Base-by-base conservation (phyloP, 2,888 invertebrate genomes). In the Esperia sulphurella region DNA sequence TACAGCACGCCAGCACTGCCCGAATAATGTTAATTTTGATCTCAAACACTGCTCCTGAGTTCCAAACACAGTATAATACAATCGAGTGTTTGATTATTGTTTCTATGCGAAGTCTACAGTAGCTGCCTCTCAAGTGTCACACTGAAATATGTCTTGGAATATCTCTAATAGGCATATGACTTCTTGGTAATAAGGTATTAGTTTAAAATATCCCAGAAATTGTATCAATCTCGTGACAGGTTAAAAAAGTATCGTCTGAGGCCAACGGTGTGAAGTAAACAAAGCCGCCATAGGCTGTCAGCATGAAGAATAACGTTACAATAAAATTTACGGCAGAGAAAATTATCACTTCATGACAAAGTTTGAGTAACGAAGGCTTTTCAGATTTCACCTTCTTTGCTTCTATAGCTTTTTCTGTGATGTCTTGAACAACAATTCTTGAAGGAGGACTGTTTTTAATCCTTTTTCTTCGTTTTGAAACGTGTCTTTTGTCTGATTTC, bases 401-500 rank as follows among this genome's bases (percentile, higher is more conserved):
- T 13, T 8, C 14, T 10, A 14, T 14, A 7, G 39, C 5, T 8
- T 1, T 7, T 39, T 39, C 14, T 1, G 14, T 39, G 13, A 39
- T 39, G n/a, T 35, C 35, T 9, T 39, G 39, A 14, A 14, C 13
- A 1, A 14, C 1, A 13, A 35, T 39, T 14, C 39, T 39, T 14
- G 12, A 12, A 7, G 14, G 8, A 8, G 2, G 14, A 14, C 3
- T 12, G 2, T n/a, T 37, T 37, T 8, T 39, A 2, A 1, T 14
- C 5, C 14, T 39, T 14, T 14, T 39, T 39, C 14, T 13, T 14
- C 12, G 6, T n/a, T n/a, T n/a, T n/a, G n/a, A 39, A 14, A 2
- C 4, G 6, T 39, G 12, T 37, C 12, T n/a, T 37, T 2, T 12
- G 10, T 48, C 45, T 4, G 42, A 31, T 59, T 58, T 68, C 0